Base-by-base conservation (phyloP, 1,140 invertebrate species). In the Latrodectus geometricus region DNA sequence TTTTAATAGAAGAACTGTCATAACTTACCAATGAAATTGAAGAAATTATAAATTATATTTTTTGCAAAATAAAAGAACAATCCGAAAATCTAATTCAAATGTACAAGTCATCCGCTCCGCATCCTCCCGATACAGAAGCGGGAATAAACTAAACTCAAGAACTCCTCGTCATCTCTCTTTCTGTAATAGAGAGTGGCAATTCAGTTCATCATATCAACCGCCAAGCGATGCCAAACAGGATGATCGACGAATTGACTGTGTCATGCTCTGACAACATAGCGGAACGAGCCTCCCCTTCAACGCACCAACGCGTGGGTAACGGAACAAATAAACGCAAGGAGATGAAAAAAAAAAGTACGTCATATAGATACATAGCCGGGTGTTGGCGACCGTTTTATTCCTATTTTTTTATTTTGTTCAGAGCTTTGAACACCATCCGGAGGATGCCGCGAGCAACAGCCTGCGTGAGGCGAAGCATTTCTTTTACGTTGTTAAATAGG, bases 181-280 rank as follows among this genome's bases (percentile, higher is more conserved):
- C 35, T 35, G 5, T 35, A 35, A 35, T 35, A 35, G 35, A 35
- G 35, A 35, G 35, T 35, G 35, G 35, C 35, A 35, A 35, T 35
- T 35, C 35, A 35, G 35, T 35, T 35, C 35, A 35, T 35, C 35
- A 35, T 35, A 35, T 35, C 56, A n/a, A 14, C 17, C 20, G n/a
- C 23, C 61, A 61, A 61, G 11, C 11, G 17, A 61, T 11, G 54
- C 54, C 54, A 11, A 61, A 61, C 11, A 61, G 54, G 54, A 17
- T 52, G 74, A 79, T 66, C 49, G 35, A 35, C 21, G 52, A n/a
- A 54, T 68, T 65, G 50, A 50, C 56, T 82, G 80, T 82, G 80
- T 73, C 80, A 74, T 83, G 70, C 70, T 82, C 80, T 49, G 49
- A 73, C 54, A 83, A 74, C 70, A 83, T 70, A 74, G 21, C 54